Evolutionary conservation across 2,888 invertebrate genomes (phyloP), one percentile per base, ranked within the genome.

Genomic region (Caenorhabditis sp.): DNA sequence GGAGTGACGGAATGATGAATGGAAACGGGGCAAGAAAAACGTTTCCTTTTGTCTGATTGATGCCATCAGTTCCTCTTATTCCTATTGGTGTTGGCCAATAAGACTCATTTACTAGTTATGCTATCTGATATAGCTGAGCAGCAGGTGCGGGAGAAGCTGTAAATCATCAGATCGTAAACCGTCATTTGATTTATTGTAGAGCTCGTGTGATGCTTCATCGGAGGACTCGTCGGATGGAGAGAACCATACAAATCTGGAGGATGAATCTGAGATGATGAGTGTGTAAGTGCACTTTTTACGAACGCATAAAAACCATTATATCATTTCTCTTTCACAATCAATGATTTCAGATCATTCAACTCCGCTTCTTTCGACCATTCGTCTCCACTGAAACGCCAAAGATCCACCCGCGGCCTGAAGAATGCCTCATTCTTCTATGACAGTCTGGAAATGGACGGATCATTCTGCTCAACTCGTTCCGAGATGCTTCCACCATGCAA

Each of bases 151-250:
- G 41, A 41, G 26, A 26, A 58, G 69, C 69, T 69, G 61, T 76
- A 76, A 76, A 76, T 76, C 31, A 59, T 28, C 44, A n/a, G 44
- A 68, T 69, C 24, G 38, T 68, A 61, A 63, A 74, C 10, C 14
- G n/a, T 49, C 16, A 38, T 31, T 74, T 38, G 44, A 77, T 77
- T 75, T 69, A 61, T 85, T 87, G 24, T 80, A 89, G 89, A 82
- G 85, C 56, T 89, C 89, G 16, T 88, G 89, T 51, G 89, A 89
- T 51, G 89, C 89, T 54, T 89, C 89, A 12, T 89, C 89, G 0
- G 89, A 89, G 69, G 87, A 89, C 19, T 87, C 88, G n/a, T 88
- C 87, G 4, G 87, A 85, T 47, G 85, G 86, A 75, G 88, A 87
- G 56, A 61, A 61, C 24, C 77, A 49, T 41, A 22, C 61, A 28